Conservation (phyloP, 2,888 invertebrate species). For the Orthosia incerta region DNA sequence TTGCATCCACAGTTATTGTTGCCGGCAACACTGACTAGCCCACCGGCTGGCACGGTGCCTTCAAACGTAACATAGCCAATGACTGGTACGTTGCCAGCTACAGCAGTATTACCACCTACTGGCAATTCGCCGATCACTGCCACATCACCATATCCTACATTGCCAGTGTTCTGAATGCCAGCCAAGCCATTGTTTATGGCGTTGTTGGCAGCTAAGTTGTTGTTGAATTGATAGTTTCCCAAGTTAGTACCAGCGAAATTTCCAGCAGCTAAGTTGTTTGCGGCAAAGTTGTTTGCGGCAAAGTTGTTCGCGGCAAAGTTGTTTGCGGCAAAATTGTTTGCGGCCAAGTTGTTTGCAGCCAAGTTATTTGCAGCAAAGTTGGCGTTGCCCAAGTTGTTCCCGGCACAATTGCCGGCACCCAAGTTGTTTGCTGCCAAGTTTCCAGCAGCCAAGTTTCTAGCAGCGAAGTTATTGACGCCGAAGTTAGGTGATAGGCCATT, state of each 20-base stretch:
- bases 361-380: slow-evolving; percentile 44
- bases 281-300: slow-evolving; percentile 6
- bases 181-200: slow-evolving; percentile 27
- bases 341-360: slow-evolving; percentile 26
- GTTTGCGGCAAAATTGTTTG: slow-evolving; percentile 3
- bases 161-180: slow-evolving; percentile 46
- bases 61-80: slow-evolving; percentile 86
- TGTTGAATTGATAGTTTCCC: slow-evolving; percentile 36
- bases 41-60: slow-evolving; percentile 83
- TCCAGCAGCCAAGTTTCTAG: slow-evolving; percentile 28
- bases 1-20: slow-evolving; percentile 76
- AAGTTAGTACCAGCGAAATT: slow-evolving; percentile 36
- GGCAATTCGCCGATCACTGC: slow-evolving; percentile 80
- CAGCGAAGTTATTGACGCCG: slow-evolving; percentile 19
- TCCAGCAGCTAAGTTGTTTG: slow-evolving; percentile 29
- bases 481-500: slow-evolving; percentile 20
- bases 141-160: slow-evolving; percentile 78
- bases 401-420: slow-evolving; percentile 37
- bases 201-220: slow-evolving; percentile 29
- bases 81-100: slow-evolving; percentile 83
- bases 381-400: slow-evolving; percentile 26
- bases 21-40: slow-evolving; percentile 80
- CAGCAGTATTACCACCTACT: slow-evolving; percentile 79
- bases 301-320: slow-evolving; percentile 22
- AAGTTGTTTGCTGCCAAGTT: slow-evolving; percentile 42